A percentile compares a stretch with the other conserved stretches of the same genome.
These are phyloP conservation scores for Harpalus rubripes DNA, from an alignment of 2,888 invertebrate genomes.

Conservation along the genomic window DNA sequence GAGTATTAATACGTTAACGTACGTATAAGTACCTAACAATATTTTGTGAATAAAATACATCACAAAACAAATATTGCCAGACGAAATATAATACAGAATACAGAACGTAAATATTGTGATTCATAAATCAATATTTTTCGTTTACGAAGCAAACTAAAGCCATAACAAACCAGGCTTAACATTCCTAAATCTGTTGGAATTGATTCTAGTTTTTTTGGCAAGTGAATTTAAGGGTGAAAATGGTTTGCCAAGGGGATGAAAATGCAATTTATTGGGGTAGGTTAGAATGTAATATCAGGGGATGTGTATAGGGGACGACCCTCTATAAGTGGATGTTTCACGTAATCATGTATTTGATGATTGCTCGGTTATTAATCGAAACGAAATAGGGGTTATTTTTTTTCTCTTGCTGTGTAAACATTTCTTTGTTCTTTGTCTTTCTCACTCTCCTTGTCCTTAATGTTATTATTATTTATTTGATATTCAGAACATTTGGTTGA, in stretches of 20 bases:
- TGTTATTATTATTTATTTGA: too few relatives aligned
- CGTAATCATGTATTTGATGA: constrained; percentile 50
- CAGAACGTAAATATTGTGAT: background rate
- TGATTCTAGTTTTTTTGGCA: background rate
- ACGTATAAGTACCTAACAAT: too few relatives aligned
- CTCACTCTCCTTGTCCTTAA: too few relatives aligned
- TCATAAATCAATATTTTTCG: constrained; percentile 32
- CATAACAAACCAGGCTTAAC: constrained; percentile 24
- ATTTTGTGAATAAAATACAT: too few relatives aligned
- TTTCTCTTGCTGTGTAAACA: too few relatives aligned
- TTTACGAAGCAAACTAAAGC: background rate
- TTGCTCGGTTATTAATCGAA: constrained; percentile 36
- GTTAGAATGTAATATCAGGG: constrained; percentile 37
- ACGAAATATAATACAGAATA: too few relatives aligned
- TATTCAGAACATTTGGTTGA: too few relatives aligned
- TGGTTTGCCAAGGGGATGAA: background rate
- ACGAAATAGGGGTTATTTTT: constrained; percentile 9
- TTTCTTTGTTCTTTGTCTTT: too few relatives aligned
- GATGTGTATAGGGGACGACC: constrained; percentile 19
- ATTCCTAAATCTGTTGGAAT: background rate
- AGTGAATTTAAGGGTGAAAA: background rate
- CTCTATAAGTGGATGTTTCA: constrained; percentile 31
- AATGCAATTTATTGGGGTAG: constrained; percentile 51
- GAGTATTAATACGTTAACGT: too few relatives aligned
- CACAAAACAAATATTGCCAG: too few relatives aligned